Conservation (phyloP, 2,888 invertebrate species). For the Napeogenes sylphis region DNA sequence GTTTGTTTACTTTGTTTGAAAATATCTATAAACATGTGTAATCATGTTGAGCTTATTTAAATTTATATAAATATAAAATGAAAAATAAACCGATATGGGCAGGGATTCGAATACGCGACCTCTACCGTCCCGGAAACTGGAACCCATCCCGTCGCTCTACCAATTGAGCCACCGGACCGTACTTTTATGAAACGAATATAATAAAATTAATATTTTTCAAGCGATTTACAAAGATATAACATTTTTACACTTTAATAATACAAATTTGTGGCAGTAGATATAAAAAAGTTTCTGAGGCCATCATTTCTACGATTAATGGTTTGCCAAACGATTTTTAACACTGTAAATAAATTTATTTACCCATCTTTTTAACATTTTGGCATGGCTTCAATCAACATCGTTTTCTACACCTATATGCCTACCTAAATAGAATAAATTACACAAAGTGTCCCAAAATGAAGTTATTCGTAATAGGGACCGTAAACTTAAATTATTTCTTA, state of each 20-base stretch:
- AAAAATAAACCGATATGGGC: too few relatives aligned
- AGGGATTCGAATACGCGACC: too few relatives aligned
- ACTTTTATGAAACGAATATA: too few relatives aligned
- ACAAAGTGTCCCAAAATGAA: background rate
- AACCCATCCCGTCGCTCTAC: too few relatives aligned
- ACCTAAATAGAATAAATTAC: background rate
- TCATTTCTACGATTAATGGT: background rate
- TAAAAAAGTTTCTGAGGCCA: conserved; percentile 11
- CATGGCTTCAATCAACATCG: background rate
- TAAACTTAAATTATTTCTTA: conserved; percentile 17
- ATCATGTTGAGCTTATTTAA: too few relatives aligned
- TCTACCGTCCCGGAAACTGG: too few relatives aligned
- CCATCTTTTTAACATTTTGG: too few relatives aligned
- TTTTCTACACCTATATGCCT: background rate
- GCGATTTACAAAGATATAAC: conserved; percentile 2
- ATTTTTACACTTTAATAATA: conserved; percentile 21
- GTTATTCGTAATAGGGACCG: conserved; percentile 4
- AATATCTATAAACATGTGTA: too few relatives aligned
- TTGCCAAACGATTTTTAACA: background rate
- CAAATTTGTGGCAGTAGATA: conserved; percentile 14
- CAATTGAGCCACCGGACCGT: too few relatives aligned
- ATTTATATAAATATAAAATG: too few relatives aligned
- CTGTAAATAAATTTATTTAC: background rate
- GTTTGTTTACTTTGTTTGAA: too few relatives aligned
- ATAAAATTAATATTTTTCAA: too few relatives aligned